These are phyloP conservation scores for Tarsius wallacei DNA, from an alignment of 2,797 vertebrate species.

Conservation along the genomic window DNA sequence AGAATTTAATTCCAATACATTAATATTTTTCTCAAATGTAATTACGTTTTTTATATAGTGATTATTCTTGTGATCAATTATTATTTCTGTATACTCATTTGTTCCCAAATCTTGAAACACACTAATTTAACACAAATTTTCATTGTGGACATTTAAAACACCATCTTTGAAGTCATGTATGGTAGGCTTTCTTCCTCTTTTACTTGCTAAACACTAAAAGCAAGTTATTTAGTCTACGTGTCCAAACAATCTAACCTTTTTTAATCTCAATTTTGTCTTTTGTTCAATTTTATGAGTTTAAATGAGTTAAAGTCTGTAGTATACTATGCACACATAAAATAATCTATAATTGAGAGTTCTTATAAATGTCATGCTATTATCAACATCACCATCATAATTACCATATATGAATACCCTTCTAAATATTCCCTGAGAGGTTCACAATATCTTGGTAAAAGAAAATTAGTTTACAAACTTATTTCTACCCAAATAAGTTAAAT, in stretches of 20 bases:
- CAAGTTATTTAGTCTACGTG: neutral
- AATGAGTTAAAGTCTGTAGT: neutral
- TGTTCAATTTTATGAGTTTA: neutral
- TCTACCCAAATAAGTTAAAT: constrained; percentile 15
- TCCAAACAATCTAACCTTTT: neutral
- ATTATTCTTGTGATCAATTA: neutral
- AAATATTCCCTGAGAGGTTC: neutral
- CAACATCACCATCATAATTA: neutral
- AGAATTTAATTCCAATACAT: neutral
- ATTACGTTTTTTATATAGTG: neutral
- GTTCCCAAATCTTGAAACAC: neutral
- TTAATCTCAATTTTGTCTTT: neutral
- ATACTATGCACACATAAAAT: neutral
- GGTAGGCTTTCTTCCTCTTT: neutral
- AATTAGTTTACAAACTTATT: neutral
- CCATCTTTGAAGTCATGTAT: neutral
- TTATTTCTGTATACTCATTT: neutral
- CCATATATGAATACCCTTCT: neutral
- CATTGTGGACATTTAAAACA: neutral
- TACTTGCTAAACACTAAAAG: neutral
- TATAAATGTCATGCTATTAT: neutral
- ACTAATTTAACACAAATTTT: neutral
- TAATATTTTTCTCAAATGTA: neutral
- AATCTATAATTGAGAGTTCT: neutral
- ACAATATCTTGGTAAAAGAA: neutral